Evolutionary conservation across 1,140 invertebrate genomes (phyloP).

Genomic region (Neodiprion pinetum): DNA sequence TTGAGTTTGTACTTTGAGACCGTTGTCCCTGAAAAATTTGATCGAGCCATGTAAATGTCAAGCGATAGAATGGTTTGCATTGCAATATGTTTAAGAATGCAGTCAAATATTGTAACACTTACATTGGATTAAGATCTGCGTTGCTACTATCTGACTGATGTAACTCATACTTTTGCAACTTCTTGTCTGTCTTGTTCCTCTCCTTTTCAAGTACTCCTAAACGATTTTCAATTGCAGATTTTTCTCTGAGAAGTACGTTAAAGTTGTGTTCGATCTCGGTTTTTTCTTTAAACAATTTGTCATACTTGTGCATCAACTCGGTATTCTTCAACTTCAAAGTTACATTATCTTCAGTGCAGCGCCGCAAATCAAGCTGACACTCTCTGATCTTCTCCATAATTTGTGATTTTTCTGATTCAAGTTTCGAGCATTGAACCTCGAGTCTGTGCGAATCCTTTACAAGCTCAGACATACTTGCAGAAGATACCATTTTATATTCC

Average conservation of each 20-base stretch:
- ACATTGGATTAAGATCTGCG: neutral
- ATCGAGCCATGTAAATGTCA: neutral
- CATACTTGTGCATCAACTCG: slow-evolving; percentile 5
- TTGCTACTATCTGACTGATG: neutral
- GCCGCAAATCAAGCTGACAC: neutral
- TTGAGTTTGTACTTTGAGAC: too few species aligned
- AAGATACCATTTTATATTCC: neutral
- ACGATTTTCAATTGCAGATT: neutral
- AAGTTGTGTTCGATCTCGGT: neutral
- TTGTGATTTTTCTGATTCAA: neutral
- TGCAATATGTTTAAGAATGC: neutral
- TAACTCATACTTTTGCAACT: neutral
- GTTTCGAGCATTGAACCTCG: neutral
- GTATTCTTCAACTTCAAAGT: neutral
- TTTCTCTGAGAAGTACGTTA: neutral
- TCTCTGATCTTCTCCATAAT: neutral
- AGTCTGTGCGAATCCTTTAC: neutral
- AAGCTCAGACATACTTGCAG: neutral
- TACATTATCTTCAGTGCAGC: neutral
- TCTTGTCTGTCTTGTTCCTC: neutral
- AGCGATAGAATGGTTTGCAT: neutral
- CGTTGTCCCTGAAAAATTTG: neutral
- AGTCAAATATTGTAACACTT: neutral
- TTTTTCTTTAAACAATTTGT: neutral
- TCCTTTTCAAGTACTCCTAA: neutral